A percentile compares a stretch with the other conserved stretches of the same genome.
phyloP scores from a whole-genome alignment of 2,113 vertebrate genomes.

The Thamnophis sirtalis region DNA sequence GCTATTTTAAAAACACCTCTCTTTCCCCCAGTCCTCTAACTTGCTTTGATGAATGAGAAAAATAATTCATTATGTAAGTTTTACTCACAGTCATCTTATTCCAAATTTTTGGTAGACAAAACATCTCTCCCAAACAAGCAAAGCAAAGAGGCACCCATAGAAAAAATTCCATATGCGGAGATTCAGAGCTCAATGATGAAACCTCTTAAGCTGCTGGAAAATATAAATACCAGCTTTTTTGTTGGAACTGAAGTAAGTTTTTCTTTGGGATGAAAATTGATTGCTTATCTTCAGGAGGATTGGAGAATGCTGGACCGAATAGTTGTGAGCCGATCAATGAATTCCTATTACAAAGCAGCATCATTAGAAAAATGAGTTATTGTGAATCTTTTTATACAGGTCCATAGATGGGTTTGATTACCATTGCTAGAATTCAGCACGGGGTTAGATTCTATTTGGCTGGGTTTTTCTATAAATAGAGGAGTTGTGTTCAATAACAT shows the following conservation, averaged over 20 bases:
- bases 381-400: neutral
- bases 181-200: constrained; percentile 64
- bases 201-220: constrained; percentile 60
- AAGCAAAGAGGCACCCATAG: neutral
- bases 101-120: constrained; percentile 57
- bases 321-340: neutral
- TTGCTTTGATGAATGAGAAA: neutral
- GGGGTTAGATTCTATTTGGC: neutral
- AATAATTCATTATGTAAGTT: constrained; percentile 4
- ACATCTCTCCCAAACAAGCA: neutral
- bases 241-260: constrained; percentile 84
- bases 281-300: neutral
- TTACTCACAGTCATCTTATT: neutral
- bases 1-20: neutral
- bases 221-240: constrained; percentile 77
- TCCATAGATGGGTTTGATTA: neutral
- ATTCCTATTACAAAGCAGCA: neutral
- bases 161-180: constrained; percentile 55
- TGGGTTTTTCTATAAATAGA: neutral
- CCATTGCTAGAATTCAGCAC: neutral
- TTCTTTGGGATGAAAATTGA: constrained; percentile 16
- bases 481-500: neutral
- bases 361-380: neutral
- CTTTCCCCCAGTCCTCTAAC: neutral
- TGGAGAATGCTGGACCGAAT: neutral